Conservation (phyloP, 1,140 invertebrate genomes). For the Episyrphus balteatus region DNA sequence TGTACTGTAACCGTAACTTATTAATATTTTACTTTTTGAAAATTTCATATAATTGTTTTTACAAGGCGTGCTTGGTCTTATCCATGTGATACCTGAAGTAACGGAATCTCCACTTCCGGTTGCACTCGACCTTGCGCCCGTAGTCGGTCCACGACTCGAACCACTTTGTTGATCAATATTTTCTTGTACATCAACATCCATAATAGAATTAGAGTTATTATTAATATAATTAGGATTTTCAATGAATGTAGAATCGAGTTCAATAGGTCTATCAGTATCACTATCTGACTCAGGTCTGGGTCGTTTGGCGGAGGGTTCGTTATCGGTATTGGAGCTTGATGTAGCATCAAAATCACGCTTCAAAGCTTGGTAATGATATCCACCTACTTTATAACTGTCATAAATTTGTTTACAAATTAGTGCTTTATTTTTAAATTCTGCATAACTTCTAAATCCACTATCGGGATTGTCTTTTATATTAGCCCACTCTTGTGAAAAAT, state of each 20-base stretch:
- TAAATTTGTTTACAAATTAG: constrained; percentile 2
- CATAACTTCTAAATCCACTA: constrained; percentile 4
- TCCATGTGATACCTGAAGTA: too few relatives aligned
- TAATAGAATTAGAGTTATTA: constrained; percentile 6
- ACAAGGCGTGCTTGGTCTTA: too few relatives aligned
- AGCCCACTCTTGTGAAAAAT: constrained; percentile 3
- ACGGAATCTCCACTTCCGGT: too few relatives aligned
- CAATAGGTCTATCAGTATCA: background rate
- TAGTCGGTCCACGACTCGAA: constrained; percentile 8
- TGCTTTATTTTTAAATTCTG: constrained; percentile 1
- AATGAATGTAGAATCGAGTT: background rate
- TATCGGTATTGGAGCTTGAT: constrained; percentile 1
- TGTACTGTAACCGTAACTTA: too few relatives aligned
- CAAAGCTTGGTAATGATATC: constrained; percentile 1
- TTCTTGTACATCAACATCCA: constrained; percentile 4
- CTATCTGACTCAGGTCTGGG: background rate
- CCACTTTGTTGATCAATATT: constrained; percentile 7
- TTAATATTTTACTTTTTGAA: too few relatives aligned
- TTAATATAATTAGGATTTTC: background rate
- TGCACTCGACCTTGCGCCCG: too few relatives aligned
- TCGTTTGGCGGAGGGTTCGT: constrained; percentile 1
- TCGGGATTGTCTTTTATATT: constrained; percentile 6
- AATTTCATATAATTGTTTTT: too few relatives aligned
- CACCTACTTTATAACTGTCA: constrained; percentile 1
- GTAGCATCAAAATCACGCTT: background rate